These are phyloP conservation scores for Triplophysa bombifrons DNA, from an alignment of 2,797 vertebrate genomes.

Conservation along the genomic window DNA sequence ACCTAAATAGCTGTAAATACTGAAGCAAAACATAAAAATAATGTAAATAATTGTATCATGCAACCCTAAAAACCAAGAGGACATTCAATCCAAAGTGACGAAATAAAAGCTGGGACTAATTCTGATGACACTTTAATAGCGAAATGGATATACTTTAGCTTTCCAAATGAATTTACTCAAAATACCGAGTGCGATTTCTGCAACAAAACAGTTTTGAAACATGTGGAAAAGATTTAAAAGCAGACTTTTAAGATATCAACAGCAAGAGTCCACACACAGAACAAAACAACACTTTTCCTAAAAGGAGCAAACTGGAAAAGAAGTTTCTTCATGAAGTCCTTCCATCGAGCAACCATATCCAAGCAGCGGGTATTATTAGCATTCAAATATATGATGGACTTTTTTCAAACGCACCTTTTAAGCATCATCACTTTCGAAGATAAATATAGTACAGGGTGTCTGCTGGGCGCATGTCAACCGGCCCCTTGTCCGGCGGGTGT, in stretches of 20 bases:
- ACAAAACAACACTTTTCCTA: not conserved
- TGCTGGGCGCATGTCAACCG: constrained; percentile 61
- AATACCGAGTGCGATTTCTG: not conserved
- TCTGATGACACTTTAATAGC: not conserved
- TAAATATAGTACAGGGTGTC: constrained; percentile 79
- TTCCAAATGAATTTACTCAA: not conserved
- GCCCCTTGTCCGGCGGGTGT: constrained; percentile 70
- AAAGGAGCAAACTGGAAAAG: not conserved
- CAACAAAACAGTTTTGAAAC: not conserved
- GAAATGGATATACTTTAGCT: not conserved
- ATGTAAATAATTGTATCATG: not conserved
- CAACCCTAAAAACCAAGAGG: too few species aligned
- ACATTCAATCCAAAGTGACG: not conserved
- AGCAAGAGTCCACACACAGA: not conserved
- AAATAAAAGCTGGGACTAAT: not conserved
- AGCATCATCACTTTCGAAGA: constrained; percentile 84
- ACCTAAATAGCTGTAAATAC: not conserved
- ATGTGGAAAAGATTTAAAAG: not conserved
- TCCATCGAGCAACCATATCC: constrained; percentile 3
- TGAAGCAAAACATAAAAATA: not conserved
- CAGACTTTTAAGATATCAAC: not conserved
- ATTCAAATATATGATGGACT: constrained; percentile 69
- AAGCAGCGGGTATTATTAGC: constrained; percentile 81
- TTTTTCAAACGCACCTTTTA: constrained; percentile 84
- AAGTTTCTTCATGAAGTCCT: constrained; percentile 19